Evolutionary conservation across 64 coral and sea anemone genomes (phyloP).

Genomic region (Anthopleura sola): DNA sequence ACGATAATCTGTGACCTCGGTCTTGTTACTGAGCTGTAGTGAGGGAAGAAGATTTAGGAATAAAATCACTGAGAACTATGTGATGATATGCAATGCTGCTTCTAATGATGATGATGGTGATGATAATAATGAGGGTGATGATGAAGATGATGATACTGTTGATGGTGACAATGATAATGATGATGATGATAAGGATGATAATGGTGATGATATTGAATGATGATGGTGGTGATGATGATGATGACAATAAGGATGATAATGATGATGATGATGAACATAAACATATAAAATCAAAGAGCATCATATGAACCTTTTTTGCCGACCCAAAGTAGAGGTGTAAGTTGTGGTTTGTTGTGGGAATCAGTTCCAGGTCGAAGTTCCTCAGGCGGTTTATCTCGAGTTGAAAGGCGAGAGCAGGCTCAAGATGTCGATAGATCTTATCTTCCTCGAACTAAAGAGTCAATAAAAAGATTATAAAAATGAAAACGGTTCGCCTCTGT

Average conservation of each 20-base stretch:
- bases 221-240: too few relatives aligned
- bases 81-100: not conserved
- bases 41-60: not conserved
- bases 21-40: constrained; percentile 61
- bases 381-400: constrained; percentile 84
- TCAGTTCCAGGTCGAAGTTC: constrained; percentile 88
- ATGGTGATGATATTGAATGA: too few relatives aligned
- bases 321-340: constrained; percentile 89
- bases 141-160: too few relatives aligned
- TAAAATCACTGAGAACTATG: not conserved
- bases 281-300: too few relatives aligned
- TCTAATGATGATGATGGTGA: not conserved
- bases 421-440: constrained; percentile 96
- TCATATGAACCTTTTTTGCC: constrained; percentile 92
- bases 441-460: constrained; percentile 82
- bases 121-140: too few relatives aligned
- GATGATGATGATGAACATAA: not conserved
- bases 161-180: too few relatives aligned
- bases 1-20: constrained; percentile 90
- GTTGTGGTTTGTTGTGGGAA: constrained; percentile 89
- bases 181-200: too few relatives aligned
- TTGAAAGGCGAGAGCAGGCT: constrained; percentile 93
- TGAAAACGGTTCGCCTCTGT: too few relatives aligned
- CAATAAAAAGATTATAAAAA: not conserved
- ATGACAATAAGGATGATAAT: too few relatives aligned